These are phyloP conservation scores for Picus viridis DNA, from an alignment of 2,797 vertebrate species.

Conservation along the genomic window DNA sequence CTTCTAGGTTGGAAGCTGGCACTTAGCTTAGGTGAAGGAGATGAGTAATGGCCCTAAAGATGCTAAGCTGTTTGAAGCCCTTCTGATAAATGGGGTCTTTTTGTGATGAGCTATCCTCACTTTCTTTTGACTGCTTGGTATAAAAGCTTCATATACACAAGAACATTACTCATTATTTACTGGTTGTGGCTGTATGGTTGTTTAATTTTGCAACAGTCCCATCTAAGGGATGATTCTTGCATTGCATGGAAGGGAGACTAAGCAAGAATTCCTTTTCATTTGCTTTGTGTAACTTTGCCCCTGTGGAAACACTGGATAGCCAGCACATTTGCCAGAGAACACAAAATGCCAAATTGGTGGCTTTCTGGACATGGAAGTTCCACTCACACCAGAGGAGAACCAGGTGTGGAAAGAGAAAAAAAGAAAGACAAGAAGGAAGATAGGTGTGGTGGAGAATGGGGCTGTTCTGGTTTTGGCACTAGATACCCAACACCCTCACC, in stretches of 20 bases:
- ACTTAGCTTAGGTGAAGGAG: slow-evolving; percentile 59
- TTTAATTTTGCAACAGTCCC: slow-evolving; percentile 79
- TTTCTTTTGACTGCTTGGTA: slow-evolving; percentile 40
- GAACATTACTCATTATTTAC: slow-evolving; percentile 50
- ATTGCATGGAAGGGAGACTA: slow-evolving; percentile 23
- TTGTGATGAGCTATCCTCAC: slow-evolving; percentile 46
- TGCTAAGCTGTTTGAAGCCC: slow-evolving; percentile 63
- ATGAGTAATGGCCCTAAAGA: slow-evolving; percentile 70
- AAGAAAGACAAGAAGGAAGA: background rate
- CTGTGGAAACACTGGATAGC: background rate
- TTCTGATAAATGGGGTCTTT: slow-evolving; percentile 65
- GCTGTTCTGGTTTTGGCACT: background rate
- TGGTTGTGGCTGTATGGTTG: background rate
- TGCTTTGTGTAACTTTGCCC: background rate
- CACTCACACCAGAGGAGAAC: background rate
- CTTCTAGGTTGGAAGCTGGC: slow-evolving; percentile 33
- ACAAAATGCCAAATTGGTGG: background rate
- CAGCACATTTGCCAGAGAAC: background rate
- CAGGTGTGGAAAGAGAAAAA: background rate
- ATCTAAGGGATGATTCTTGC: slow-evolving; percentile 71
- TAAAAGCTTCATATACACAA: slow-evolving; percentile 44
- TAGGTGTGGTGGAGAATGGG: background rate
- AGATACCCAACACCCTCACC: background rate
- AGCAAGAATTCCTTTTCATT: background rate
- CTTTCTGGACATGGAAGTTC: background rate